Conservation (phyloP, 2,888 invertebrate genomes). For the Ptychoptera albimana region DNA sequence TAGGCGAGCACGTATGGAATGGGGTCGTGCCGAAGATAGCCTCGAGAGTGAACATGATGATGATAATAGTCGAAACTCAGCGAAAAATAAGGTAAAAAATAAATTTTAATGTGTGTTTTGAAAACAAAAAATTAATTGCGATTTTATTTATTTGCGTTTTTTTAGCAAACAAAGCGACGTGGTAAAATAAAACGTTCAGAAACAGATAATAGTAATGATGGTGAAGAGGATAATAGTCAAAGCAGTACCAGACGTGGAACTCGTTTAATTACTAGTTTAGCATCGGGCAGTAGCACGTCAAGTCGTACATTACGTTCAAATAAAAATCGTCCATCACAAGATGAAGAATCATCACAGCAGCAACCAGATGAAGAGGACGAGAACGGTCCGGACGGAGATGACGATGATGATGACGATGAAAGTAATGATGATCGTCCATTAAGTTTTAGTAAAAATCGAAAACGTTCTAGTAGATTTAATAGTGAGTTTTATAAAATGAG, state of each 20-base stretch:
- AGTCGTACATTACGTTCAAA: background rate
- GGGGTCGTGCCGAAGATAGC: conserved; percentile 21
- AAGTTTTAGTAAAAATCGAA: background rate
- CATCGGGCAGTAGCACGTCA: no score
- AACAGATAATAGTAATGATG: conserved; percentile 18
- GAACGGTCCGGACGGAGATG: conserved; percentile 9
- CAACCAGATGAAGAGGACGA: conserved; percentile 14
- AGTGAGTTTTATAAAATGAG: background rate
- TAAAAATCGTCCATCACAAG: background rate
- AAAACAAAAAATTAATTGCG: background rate
- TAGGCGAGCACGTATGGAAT: conserved; percentile 23
- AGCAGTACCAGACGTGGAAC: background rate
- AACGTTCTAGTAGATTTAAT: background rate
- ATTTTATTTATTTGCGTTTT: background rate
- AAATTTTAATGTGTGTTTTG: background rate
- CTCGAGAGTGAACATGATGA: conserved; percentile 23
- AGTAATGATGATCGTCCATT: conserved; percentile 2
- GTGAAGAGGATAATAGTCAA: conserved; percentile 18
- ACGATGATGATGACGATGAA: conserved; percentile 1
- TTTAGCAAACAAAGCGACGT: background rate
- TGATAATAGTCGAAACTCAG: background rate
- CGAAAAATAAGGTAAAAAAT: background rate
- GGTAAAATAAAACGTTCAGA: conserved; percentile 13
- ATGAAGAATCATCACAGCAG: conserved; percentile 22
- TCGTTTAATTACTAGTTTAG: no score